Evolutionary conservation across 1,140 invertebrate genomes (phyloP).

Genomic region (Wasmannia auropunctata): DNA sequence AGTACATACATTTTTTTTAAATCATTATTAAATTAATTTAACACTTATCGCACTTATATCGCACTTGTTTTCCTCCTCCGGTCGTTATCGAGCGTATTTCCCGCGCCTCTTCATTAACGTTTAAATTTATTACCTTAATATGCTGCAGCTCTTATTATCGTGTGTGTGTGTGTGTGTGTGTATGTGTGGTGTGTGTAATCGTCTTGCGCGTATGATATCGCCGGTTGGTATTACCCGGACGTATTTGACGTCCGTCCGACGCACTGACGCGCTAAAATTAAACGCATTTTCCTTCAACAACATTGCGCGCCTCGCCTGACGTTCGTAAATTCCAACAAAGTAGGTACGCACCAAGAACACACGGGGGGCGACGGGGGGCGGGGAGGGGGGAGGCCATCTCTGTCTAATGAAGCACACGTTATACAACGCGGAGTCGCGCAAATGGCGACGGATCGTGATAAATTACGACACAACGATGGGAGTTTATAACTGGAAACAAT

Average conservation of each 20-base stretch:
- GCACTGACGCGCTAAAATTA: conserved; percentile 41
- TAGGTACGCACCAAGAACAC: conserved; percentile 23
- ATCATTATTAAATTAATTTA: not conserved
- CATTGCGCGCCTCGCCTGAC: not conserved
- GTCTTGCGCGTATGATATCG: not conserved
- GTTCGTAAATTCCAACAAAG: conserved; percentile 38
- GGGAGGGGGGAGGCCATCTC: too few relatives aligned
- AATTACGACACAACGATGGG: conserved; percentile 7
- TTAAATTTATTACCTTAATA: not conserved
- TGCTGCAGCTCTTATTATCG: not conserved
- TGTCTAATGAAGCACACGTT: conserved; percentile 15
- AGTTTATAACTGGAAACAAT: conserved; percentile 32
- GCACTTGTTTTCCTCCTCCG: not conserved
- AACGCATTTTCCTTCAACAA: conserved; percentile 39
- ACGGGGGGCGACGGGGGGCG: not conserved
- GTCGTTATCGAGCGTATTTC: not conserved
- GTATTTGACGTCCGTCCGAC: not conserved
- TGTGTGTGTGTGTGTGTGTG: too few relatives aligned
- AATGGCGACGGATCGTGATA: not conserved
- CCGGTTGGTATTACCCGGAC: conserved; percentile 9
- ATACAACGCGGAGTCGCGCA: conserved; percentile 9
- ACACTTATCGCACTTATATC: not conserved
- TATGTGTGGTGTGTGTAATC: too few relatives aligned
- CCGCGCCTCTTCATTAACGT: not conserved
- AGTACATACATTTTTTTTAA: not conserved